These are phyloP conservation scores for Trichonephila clavata DNA, from an alignment of 1,140 invertebrate genomes.

Conservation along the genomic window DNA sequence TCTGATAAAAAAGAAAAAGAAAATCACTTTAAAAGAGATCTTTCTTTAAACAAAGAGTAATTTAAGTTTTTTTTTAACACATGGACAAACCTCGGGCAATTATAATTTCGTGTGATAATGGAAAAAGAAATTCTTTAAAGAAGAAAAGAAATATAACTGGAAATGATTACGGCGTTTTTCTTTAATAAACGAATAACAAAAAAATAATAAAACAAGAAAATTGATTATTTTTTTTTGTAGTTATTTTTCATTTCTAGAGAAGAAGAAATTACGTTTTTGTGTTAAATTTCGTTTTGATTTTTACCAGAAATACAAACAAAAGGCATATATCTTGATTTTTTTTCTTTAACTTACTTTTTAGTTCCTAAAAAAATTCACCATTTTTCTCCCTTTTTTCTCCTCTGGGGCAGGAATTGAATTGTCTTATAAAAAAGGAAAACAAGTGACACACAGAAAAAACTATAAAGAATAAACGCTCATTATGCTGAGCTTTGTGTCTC, in stretches of 20 bases:
- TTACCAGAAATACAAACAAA: not conserved
- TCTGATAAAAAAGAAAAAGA: not conserved
- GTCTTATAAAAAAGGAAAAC: not conserved
- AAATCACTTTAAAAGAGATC: not conserved
- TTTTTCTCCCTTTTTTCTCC: not conserved
- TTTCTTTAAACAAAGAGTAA: not conserved
- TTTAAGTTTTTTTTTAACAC: not conserved
- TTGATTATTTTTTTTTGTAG: not conserved
- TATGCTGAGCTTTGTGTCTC: not conserved
- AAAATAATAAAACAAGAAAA: not conserved
- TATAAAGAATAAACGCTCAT: slow-evolving; percentile 14
- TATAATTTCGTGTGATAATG: slow-evolving; percentile 2
- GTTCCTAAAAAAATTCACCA: not conserved
- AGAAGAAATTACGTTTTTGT: not conserved
- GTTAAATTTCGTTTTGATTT: not conserved
- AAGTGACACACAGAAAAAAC: not conserved
- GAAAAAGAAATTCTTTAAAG: not conserved
- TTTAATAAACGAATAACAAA: not conserved
- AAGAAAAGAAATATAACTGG: not conserved
- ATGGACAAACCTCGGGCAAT: not conserved
- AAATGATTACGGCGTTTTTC: not conserved
- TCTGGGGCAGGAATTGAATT: not conserved
- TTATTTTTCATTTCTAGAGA: not conserved
- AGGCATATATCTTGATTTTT: not conserved
- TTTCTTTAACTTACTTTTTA: not conserved